These are phyloP conservation scores for Anser cygnoides DNA, from an alignment of 2,113 vertebrate species.

Conservation along the genomic window DNA sequence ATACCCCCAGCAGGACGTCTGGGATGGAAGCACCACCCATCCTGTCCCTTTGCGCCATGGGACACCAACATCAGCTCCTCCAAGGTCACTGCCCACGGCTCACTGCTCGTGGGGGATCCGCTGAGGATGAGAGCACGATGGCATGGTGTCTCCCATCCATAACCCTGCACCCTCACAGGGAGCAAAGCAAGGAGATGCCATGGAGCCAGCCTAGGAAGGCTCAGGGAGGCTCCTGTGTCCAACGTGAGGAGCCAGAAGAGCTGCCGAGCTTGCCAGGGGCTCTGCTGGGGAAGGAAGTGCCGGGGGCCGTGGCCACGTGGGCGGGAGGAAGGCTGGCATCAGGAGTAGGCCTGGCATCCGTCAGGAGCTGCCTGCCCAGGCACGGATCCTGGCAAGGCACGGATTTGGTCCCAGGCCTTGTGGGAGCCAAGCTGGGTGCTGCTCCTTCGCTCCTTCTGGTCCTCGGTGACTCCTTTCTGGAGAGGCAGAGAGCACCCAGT, in stretches of 20 bases:
- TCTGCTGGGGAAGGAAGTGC: neutral
- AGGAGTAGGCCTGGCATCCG: accelerated
- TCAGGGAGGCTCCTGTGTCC: no score
- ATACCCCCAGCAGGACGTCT: neutral
- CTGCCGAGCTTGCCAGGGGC: neutral
- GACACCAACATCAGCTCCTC: neutral
- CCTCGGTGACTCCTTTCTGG: neutral
- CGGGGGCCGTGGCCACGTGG: accelerated
- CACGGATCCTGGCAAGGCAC: neutral
- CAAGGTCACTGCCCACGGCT: accelerated
- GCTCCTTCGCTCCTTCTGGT: neutral
- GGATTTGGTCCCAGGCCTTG: neutral
- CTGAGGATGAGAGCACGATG: no score
- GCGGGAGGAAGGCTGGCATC: neutral
- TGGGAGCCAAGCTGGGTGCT: neutral
- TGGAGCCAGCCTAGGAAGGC: no score
- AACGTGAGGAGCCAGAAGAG: neutral
- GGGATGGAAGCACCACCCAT: accelerated
- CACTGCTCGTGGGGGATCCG: neutral
- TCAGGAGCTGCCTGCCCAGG: neutral
- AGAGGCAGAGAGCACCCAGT: neutral
- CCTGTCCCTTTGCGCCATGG: neutral
- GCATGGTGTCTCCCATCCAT: neutral
- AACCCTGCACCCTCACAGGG: no score
- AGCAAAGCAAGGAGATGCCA: no score